A percentile compares a stretch with the other conserved stretches of the same genome.
Conservation (phyloP, 2,797 vertebrate species). For the Danio albolineatus region DNA sequence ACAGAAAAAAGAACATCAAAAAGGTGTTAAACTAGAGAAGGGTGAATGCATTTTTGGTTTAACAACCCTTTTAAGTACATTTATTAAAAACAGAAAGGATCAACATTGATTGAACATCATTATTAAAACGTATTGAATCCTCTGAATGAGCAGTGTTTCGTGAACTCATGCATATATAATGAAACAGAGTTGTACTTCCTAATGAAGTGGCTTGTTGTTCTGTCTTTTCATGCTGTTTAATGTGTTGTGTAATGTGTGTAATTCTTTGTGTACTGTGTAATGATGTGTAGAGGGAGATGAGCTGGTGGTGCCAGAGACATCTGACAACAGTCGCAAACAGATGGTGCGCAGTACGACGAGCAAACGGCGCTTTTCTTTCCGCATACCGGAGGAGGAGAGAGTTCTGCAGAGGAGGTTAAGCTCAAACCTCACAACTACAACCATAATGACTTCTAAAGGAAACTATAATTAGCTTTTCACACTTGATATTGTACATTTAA, state of each 20-base stretch:
- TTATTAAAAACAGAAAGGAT: not conserved
- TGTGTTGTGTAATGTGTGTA: slow-evolving; percentile 26
- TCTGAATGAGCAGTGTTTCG: not conserved
- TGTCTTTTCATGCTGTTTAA: not conserved
- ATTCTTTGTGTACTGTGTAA: slow-evolving; percentile 37
- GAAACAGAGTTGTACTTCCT: not conserved
- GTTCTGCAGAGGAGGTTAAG: slow-evolving; percentile 93
- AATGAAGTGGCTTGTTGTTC: not conserved
- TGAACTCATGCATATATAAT: not conserved
- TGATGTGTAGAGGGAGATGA: slow-evolving; percentile 91
- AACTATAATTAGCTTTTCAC: not conserved
- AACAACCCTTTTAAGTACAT: not conserved
- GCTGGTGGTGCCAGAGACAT: slow-evolving; percentile 96
- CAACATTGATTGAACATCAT: not conserved
- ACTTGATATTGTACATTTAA: not conserved
- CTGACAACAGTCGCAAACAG: slow-evolving; percentile 97
- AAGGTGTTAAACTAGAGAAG: too few relatives aligned
- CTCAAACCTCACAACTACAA: not conserved
- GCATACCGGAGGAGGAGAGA: slow-evolving; percentile 94
- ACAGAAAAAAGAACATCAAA: too few relatives aligned
- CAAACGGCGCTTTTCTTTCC: slow-evolving; percentile 96
- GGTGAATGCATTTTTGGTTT: too few relatives aligned
- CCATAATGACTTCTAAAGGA: not conserved
- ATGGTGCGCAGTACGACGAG: slow-evolving; percentile 97
- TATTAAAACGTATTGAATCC: not conserved